These are phyloP conservation scores for Condylostylus longicornis DNA, from an alignment of 1,140 invertebrate genomes.

Conservation along the genomic window DNA sequence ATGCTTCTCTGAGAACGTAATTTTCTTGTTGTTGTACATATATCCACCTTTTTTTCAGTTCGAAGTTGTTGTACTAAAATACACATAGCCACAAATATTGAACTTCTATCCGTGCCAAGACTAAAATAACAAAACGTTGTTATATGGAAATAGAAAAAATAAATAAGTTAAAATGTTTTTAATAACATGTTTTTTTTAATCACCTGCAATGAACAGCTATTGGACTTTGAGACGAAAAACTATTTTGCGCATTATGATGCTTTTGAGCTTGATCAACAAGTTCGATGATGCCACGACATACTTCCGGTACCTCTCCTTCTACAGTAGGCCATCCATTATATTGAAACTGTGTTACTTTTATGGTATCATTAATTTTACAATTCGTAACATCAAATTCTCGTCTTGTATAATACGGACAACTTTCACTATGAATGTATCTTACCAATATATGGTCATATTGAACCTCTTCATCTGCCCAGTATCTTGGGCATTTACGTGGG, in stretches of 20 bases:
- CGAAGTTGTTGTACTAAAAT: slow-evolving; percentile 69
- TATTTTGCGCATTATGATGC: slow-evolving; percentile 34
- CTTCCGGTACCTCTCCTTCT: slow-evolving; percentile 71
- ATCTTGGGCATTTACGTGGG: slow-evolving; percentile 65
- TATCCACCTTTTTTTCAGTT: slow-evolving; percentile 67
- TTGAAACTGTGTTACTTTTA: slow-evolving; percentile 66
- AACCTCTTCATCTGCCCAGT: slow-evolving; percentile 81
- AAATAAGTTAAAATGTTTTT: slow-evolving; percentile 1
- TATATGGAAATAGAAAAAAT: slow-evolving; percentile 1
- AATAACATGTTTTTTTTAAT: slow-evolving; percentile 6
- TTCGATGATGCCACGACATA: slow-evolving; percentile 67
- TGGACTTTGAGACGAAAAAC: slow-evolving; percentile 38
- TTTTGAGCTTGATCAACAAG: slow-evolving; percentile 52
- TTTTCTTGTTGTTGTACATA: slow-evolving; percentile 69
- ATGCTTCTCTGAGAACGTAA: slow-evolving; percentile 66
- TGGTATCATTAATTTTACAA: slow-evolving; percentile 54
- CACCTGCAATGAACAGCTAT: slow-evolving; percentile 70
- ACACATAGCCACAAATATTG: slow-evolving; percentile 74
- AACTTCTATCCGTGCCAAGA: slow-evolving; percentile 69
- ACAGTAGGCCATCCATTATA: slow-evolving; percentile 81
- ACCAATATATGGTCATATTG: slow-evolving; percentile 71
- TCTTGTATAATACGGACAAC: slow-evolving; percentile 70
- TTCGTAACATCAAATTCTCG: slow-evolving; percentile 69
- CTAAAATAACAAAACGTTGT: slow-evolving; percentile 31
- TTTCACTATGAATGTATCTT: slow-evolving; percentile 73